Evolutionary conservation across 2,888 invertebrate genomes (phyloP).

Genomic region (Troides helena): DNA sequence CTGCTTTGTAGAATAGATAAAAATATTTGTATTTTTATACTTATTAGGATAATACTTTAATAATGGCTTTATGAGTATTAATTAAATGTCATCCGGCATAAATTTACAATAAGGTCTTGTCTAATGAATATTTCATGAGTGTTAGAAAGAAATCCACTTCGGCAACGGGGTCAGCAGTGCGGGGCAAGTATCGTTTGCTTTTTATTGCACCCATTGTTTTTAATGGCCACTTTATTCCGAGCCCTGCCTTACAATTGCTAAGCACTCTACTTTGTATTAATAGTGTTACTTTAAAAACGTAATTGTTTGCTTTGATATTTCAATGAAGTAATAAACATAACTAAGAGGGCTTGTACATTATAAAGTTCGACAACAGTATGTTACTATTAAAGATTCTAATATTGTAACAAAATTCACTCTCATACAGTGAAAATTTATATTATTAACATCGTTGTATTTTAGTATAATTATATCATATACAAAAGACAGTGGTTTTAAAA

Average conservation of each 20-base stretch:
- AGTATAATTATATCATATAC: too few species aligned
- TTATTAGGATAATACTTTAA: too few species aligned
- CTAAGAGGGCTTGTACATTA: too few species aligned
- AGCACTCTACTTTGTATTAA: conserved; percentile 15
- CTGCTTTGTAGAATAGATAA: too few species aligned
- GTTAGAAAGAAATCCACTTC: conserved; percentile 20
- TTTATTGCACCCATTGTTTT: conserved; percentile 29
- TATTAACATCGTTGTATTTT: too few species aligned
- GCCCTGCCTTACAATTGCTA: conserved; percentile 19
- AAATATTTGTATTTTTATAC: too few species aligned
- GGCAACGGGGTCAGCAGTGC: conserved; percentile 25
- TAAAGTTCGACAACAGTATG: too few species aligned
- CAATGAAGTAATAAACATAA: not conserved
- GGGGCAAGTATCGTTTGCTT: conserved; percentile 15
- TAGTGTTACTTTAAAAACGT: conserved; percentile 7
- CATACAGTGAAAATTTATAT: too few species aligned
- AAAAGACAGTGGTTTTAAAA: too few species aligned
- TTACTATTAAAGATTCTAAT: too few species aligned
- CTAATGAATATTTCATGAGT: conserved; percentile 23
- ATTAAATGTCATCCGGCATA: conserved; percentile 8
- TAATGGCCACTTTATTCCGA: conserved; percentile 27
- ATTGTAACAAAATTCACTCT: too few species aligned
- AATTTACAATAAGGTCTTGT: conserved; percentile 15
- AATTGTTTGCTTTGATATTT: conserved; percentile 2
- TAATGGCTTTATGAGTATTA: too few species aligned